Base-by-base conservation (phyloP, 2,113 vertebrate species). In the Spilogale gracilis region DNA sequence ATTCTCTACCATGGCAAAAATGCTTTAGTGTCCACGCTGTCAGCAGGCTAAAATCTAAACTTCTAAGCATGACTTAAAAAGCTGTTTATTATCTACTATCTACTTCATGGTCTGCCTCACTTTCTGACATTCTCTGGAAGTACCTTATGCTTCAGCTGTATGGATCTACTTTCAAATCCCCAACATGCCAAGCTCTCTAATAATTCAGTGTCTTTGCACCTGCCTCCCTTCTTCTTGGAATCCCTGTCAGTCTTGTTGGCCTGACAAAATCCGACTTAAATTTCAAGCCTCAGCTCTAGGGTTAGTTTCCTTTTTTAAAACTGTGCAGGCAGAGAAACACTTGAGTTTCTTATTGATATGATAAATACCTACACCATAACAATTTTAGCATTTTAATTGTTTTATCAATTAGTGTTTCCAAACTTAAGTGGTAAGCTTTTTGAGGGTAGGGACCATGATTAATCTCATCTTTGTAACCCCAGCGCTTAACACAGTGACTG, bases 121-220 rank as follows among this genome's bases (percentile, higher is more conserved):
- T 93, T 96, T 63, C 38, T 38, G 23, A 86, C 45, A 52, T 43
- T 76, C n/a, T 81, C 13, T 89, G 69, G 91, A 95, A 97, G 82
- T 3, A 52, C 58, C 38, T 52, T 43, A 13, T 86, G 23, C 52
- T 65, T 85, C n/a, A 95, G 73, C 63, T 54, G 54, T n/a, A 60
- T 74, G 78, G 52, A 84, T 94, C 83, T 92, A 43, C 91, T 96
- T 97, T 79, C 78, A 89, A 94, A 95, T 73, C 73, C 45, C 58
- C 67, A 82, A 54, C 67, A 87, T 50, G 74, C 79, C 56, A 54
- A n/a, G 69, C 20, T 86, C 69, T 88, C 43, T 82, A 60, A 56
- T 61, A 83, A 93, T 79, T 61, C 63, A 43, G 12, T 71, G 74
- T 27, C 76, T 96, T 89, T 83, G 18, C 69, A 78, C 45, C 63